A percentile compares a stretch with the other conserved stretches of the same genome.
Conservation (phyloP, 2,888 invertebrate genomes). For the Drosophila kambysellisi region DNA sequence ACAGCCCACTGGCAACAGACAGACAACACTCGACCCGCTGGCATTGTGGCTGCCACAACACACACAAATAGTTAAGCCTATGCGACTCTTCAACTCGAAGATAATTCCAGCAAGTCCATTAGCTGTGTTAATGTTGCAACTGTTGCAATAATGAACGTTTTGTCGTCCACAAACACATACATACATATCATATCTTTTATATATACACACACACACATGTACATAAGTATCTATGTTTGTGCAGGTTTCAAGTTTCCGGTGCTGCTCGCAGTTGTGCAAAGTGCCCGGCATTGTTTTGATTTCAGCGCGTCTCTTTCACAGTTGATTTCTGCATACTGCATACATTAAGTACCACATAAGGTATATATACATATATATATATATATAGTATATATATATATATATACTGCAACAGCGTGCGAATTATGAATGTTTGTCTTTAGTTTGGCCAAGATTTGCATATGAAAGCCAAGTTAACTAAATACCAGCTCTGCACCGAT, state of each 20-base stretch:
- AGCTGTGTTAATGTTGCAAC: slow-evolving; percentile 54
- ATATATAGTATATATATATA: background rate
- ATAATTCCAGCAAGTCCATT: slow-evolving; percentile 48
- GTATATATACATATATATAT: background rate
- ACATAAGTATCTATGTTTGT: background rate
- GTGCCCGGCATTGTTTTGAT: slow-evolving; percentile 66
- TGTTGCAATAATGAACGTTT: slow-evolving; percentile 65
- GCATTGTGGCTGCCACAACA: slow-evolving; percentile 38
- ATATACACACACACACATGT: background rate
- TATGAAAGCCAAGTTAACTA: slow-evolving; percentile 36
- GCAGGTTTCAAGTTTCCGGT: slow-evolving; percentile 61
- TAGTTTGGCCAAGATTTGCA: slow-evolving; percentile 38
- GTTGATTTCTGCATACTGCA: slow-evolving; percentile 46
- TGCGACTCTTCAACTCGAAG: slow-evolving; percentile 22
- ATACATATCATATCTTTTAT: background rate
- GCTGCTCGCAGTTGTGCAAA: slow-evolving; percentile 61
- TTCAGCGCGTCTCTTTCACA: slow-evolving; percentile 49
- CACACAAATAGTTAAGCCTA: slow-evolving; percentile 26
- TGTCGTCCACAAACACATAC: slow-evolving; percentile 42
- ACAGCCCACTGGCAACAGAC: slow-evolving; percentile 27
- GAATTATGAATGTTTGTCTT: slow-evolving; percentile 46
- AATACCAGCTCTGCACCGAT: background rate
- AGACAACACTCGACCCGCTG: slow-evolving; percentile 52
- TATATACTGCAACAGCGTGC: slow-evolving; percentile 32
- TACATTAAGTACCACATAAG: slow-evolving; percentile 20